phyloP scores from a whole-genome alignment of 2,113 vertebrate species.

The Falcunculus frontatus region DNA sequence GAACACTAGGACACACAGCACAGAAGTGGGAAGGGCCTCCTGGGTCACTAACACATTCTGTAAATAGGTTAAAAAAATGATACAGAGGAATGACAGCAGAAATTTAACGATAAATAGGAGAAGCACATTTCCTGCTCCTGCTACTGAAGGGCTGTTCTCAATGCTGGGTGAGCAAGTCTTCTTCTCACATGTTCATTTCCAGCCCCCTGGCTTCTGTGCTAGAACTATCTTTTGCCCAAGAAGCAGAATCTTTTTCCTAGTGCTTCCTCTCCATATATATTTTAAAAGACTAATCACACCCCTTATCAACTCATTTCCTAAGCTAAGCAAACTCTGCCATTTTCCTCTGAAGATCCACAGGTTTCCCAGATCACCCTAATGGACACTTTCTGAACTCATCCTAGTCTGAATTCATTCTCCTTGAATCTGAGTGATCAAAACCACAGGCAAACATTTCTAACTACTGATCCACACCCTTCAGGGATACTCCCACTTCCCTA shows the following conservation, averaged over 20 bases:
- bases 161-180: rapidly evolving
- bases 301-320: background rate
- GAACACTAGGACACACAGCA: background rate
- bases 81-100: background rate
- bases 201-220: background rate
- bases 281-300: background rate
- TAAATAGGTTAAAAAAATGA: background rate
- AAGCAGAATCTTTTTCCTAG: background rate
- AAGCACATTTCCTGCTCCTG: background rate
- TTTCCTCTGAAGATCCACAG: background rate
- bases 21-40: background rate
- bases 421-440: background rate
- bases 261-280: background rate
- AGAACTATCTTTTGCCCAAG: background rate
- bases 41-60: background rate
- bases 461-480: background rate
- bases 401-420: background rate
- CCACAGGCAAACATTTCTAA: background rate
- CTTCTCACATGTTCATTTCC: background rate
- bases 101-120: background rate
- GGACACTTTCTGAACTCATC: background rate
- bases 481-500: background rate
- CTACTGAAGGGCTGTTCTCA: background rate
- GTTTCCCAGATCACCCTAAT: background rate
- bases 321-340: background rate